Base-by-base conservation (phyloP, 1,140 invertebrate species). In the Trissolcus basalis region DNA sequence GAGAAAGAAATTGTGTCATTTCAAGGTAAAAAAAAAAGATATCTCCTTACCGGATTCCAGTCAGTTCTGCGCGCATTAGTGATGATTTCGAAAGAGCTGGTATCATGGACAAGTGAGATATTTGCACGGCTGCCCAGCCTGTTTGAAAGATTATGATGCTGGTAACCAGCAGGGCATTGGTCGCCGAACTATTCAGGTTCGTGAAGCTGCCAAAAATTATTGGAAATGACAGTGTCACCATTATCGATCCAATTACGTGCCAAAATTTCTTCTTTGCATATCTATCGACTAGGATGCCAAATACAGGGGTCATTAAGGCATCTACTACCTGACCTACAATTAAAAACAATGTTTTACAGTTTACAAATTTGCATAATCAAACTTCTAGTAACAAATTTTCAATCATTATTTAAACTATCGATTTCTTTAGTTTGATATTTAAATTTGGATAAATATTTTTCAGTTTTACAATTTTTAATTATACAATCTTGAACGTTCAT, bases 71-170 rank as follows among this genome's bases (percentile, higher is more conserved):
- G 72, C 95, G 90, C 75, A 93, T 91, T 70, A 91, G 86, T 33
- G 91, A 83, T 70, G 91, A 90, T 49, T 91, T 90, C 0, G 94
- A 92, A 47, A 96, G 90, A 51, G 93, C 91, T 7, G 96, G 94
- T 83, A 97, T 96, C 84, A 97, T 92, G 0, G 96, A 94, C 11
- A 97, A 89, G 89, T 97, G 96, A 6, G 95, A 94, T 73, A 97
- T 96, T 89, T 98, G 96, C 7, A 95, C 94, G 6, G 93, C 89
- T 4, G 96, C 96, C 96, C 96, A 97, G 7, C 96, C 96, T 74
- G 94, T 93, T 90, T 98, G 96, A 86, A 97, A 97, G 39, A 96
- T 85, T 15, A 92, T 89, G 56, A 97, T 95, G 70, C 96, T 93
- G 14, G 91, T 84, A 1, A 92, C 89, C 83, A 96, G 96, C 84